Evolutionary conservation across 2,113 vertebrate genomes (phyloP), one percentile per base, ranked within the genome.

Genomic region (Pyxicephalus adspersus): DNA sequence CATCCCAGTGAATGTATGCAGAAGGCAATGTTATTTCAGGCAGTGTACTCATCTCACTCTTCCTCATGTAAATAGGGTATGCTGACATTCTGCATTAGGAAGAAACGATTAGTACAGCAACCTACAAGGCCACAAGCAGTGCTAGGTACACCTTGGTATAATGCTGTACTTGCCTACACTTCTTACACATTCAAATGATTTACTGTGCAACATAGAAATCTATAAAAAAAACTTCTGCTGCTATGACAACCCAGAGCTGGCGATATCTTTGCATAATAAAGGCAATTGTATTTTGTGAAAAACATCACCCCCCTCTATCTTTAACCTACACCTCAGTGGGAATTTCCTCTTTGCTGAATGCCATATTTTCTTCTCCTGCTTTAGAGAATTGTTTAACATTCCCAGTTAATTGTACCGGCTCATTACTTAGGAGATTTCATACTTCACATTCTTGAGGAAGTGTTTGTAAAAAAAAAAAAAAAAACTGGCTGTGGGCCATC

Each of bases 361-460:
- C 11, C 70, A 7, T 57, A 22, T 31, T 63, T 55, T 55, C 9
- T 38, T 4, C 18, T 81, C 34, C 26, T 19, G 26, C n/a, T 20
- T 68, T 18, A 74, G 20, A 34, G 68, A 74, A 65, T 74, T 73
- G 79, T 73, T 81, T 81, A 34, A 25, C 79, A 74, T 74, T 74
- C 70, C 70, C 70, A 22, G 60, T 74, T 74, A 74, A 81, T 81
- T 65, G 70, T 55, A 31, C 28, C 26, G 19, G 70, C 63, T 54
- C 64, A 64, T 65, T 73, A 64, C 38, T 52, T 64, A n/a, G 51
- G 54, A 81, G 70, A 65, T 73, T 65, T 81, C 79, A 81, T 81
- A 74, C 79, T 74, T 81, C 18, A 57, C 79, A 81, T 81, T 81
- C 79, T 65, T 74, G 60, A 81, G 79, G 79, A 81, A 74, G 61